Percentiles rank a stretch among this genome's conserved stretches.
Conservation (phyloP, 2,888 invertebrate genomes). For the Coecobrya sp. region DNA sequence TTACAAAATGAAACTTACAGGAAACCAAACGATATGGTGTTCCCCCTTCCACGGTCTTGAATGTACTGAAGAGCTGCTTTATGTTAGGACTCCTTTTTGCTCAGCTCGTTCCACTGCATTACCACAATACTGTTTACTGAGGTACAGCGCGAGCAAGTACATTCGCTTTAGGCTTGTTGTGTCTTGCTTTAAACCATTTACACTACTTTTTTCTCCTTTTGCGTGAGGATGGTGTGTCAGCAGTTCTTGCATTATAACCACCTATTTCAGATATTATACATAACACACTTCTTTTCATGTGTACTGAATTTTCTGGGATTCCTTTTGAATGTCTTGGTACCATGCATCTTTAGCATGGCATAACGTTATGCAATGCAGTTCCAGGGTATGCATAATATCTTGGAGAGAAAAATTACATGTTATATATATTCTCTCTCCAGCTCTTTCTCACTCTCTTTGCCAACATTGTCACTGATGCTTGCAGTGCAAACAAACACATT, state of each 20-base stretch:
- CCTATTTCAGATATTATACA: conserved; percentile 11
- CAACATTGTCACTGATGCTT: conserved; percentile 66
- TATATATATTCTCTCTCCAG: background rate
- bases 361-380: conserved; percentile 22
- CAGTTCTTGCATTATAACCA: background rate
- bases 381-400: conserved; percentile 55
- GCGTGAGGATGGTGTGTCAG: background rate
- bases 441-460: conserved; percentile 9
- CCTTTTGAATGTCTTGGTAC: conserved; percentile 41
- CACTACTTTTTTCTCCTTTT: conserved; percentile 15
- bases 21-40: conserved; percentile 66
- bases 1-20: background rate
- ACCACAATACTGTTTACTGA: background rate
- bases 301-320: conserved; percentile 34
- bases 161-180: conserved; percentile 38
- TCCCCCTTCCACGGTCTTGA: conserved; percentile 71
- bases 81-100: conserved; percentile 51
- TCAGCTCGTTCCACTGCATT: conserved; percentile 45
- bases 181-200: conserved; percentile 40
- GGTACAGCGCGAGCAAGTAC: conserved; percentile 39
- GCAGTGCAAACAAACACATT: conserved; percentile 36
- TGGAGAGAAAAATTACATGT: conserved; percentile 16
- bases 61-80: conserved; percentile 62
- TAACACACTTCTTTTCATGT: background rate
- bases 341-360: conserved; percentile 23